Evolutionary conservation across 2,888 invertebrate genomes (phyloP), one percentile per base, ranked within the genome.

Genomic region (Beris morrisii): DNA sequence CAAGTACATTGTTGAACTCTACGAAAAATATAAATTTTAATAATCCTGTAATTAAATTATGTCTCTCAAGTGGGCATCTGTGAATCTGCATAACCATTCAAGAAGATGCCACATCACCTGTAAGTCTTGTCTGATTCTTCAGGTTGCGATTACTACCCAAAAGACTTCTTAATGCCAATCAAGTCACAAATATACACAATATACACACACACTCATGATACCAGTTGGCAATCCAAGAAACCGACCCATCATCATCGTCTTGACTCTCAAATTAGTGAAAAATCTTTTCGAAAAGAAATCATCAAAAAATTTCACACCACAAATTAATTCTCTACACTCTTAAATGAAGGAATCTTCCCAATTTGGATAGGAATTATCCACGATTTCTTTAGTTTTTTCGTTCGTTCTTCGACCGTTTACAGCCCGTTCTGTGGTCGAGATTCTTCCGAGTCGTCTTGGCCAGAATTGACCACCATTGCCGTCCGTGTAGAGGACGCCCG

Each of bases 281-380:
- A 65, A 65, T 56, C 54, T 65, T 31, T 38, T 32, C 56, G 30
- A 67, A 67, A 69, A 69, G 59, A 64, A 58, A 69, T 64, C 64
- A 69, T 69, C 59, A 66, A 66, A 64, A 66, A 69, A 69, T 66
- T 69, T 69, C 69, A 66, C 69, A 69, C 69, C 55, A 64, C 38
- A 65, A 69, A 69, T 69, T 66, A 64, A 69, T 69, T 66, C 66
- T 69, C 64, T 64, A 59, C 69, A 66, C 66, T 48, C 66, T 45
- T 38, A 57, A 44, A 52, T 32, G 63, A 64, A 64, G 44, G 46
- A 50, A 64, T 46, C 56, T 15, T 64, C 56, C 32, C 64, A 58
- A 64, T 64, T 67, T 44, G 56, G 52, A 48, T 48, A 28, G 45
- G 56, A 56, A 56, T 65, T 65, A 56, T 56, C 65, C 30, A 46